Percentiles rank a stretch among this genome's conserved stretches.
phyloP scores from a whole-genome alignment of 2,888 invertebrate genomes.

The Oegoconia quadripuncta region DNA sequence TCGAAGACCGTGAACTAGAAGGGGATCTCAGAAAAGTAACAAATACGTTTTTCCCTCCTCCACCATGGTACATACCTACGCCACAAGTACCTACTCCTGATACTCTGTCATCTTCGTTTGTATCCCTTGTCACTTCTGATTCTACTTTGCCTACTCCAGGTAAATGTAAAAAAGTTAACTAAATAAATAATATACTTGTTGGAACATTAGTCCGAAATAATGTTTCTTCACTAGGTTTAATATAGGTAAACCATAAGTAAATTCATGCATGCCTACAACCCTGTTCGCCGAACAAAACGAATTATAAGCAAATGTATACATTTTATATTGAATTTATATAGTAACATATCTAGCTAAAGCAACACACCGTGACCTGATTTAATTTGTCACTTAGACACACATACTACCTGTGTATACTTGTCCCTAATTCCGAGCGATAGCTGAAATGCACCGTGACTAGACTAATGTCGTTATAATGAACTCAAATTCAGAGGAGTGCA shows the following conservation, averaged over 20 bases:
- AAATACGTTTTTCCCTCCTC: slow-evolving; percentile 34
- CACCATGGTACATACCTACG: slow-evolving; percentile 20
- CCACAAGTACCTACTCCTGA: slow-evolving; percentile 28
- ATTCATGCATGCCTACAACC: too few species aligned
- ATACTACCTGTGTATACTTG: too few species aligned
- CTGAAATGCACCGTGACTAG: too few species aligned
- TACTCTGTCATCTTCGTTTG: slow-evolving; percentile 60
- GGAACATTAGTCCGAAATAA: neutral
- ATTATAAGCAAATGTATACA: too few species aligned
- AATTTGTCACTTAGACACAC: too few species aligned
- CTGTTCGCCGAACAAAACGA: too few species aligned
- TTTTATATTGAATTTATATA: too few species aligned
- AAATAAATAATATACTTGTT: neutral
- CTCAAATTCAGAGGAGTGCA: too few species aligned
- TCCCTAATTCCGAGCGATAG: too few species aligned
- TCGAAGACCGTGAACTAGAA: slow-evolving; percentile 31
- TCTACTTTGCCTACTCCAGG: slow-evolving; percentile 66
- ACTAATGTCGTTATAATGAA: slow-evolving; percentile 1
- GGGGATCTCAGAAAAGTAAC: slow-evolving; percentile 40
- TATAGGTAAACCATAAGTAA: neutral
- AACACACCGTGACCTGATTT: too few species aligned
- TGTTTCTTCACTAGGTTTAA: neutral
- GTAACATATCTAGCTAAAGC: too few species aligned
- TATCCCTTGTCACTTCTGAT: slow-evolving; percentile 55
- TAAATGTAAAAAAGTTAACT: too few species aligned